Base-by-base conservation (phyloP, 2,113 vertebrate species). In the Protomyctophum bolini region DNA sequence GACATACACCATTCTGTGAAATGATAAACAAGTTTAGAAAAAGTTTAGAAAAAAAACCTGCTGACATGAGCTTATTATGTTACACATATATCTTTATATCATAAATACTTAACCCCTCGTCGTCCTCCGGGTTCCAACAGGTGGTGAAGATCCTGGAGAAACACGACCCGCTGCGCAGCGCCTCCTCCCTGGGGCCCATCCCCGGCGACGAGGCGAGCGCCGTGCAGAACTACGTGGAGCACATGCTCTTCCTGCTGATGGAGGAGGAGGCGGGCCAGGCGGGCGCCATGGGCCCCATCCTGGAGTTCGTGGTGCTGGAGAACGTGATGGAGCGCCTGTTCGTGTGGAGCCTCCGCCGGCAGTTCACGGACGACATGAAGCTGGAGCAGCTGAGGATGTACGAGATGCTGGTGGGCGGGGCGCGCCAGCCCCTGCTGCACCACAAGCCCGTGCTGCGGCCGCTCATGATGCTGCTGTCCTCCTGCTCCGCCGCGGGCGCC, bases 301-400 rank as follows among this genome's bases (percentile, higher is more conserved):
- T 99, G 91, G 98, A 99, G 89, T 98, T 98, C 48, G 97, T 99
- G 70, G 95, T 99, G 73, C 95, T 95, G 51, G 98, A 99, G 91
- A 99, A 98, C 69, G 97, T 99, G 79, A 98, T 99, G 97, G 97
- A 98, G 80, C 96, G 97, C 11, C 95, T 99, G 41, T 99, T 99
- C n/a, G 93, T 98, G 14, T 99, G 98, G 98, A 98, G 98, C 86
- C 80, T 99, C 50, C 93, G 97, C 5, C 84, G 96, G 14, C 95
- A 98, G 76, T 99, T 98, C 91, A 97, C 96, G 0, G 98, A 99
- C 29, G 95, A 98, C 75, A 98, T 97, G 77, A 99, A 99, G 80
- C 91, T 97, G 0, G 98, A 99, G 84, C 98, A 99, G 84, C 91
- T 99, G 0, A 98, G 95, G 91, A 98, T 98, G 94, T 98, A 98